Evolutionary conservation across 2,797 vertebrate species (phyloP).

Genomic region (Protosalanx chinensis): DNA sequence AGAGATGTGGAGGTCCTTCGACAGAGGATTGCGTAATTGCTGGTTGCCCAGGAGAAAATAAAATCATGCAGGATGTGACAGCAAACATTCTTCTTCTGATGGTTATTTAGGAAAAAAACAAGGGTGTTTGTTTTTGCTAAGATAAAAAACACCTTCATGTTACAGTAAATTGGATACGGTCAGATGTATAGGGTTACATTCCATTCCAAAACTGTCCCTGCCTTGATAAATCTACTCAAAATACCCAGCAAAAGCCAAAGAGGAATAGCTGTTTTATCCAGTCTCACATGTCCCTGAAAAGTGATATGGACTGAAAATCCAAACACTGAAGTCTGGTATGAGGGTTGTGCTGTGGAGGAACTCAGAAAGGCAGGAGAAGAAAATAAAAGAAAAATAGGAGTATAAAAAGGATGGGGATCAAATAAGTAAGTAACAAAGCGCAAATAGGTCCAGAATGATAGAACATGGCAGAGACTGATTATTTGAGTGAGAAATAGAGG

Average conservation of each 20-base stretch:
- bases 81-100: neutral
- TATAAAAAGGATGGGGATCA: neutral
- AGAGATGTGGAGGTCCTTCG: neutral
- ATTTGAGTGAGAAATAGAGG: neutral
- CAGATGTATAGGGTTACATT: too few relatives aligned
- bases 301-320: too few relatives aligned
- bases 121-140: neutral
- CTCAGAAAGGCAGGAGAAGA: neutral
- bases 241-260: too few relatives aligned
- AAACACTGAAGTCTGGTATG: neutral
- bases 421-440: neutral
- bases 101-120: neutral
- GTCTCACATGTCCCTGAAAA: too few relatives aligned
- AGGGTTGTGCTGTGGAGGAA: neutral
- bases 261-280: too few relatives aligned
- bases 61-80: neutral
- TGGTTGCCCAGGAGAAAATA: neutral
- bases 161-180: too few relatives aligned
- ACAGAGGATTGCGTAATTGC: neutral
- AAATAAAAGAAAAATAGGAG: neutral
- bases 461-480: neutral
- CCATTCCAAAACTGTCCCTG: too few relatives aligned
- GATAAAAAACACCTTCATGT: neutral
- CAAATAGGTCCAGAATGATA: neutral
- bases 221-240: too few relatives aligned